phyloP scores from a whole-genome alignment of 2,113 vertebrate genomes.

The Chaetodon trifascialis region DNA sequence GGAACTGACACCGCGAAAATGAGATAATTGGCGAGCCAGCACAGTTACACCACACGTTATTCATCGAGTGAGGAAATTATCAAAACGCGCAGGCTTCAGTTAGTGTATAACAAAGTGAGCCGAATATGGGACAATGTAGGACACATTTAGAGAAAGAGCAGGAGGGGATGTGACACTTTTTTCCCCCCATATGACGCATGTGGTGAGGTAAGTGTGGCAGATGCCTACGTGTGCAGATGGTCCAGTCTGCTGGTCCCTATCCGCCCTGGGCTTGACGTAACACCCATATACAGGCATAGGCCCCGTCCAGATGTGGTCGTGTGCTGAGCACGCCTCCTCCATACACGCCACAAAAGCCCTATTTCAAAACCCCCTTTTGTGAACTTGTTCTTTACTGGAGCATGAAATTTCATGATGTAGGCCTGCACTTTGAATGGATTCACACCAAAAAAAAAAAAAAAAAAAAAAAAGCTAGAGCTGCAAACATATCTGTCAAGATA shows the following conservation, averaged over 20 bases:
- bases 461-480: not conserved
- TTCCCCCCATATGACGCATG: slow-evolving; percentile 77
- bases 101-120: not conserved
- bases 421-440: slow-evolving; percentile 18
- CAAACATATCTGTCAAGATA: not conserved
- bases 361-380: slow-evolving; percentile 19
- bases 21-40: not conserved
- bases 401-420: slow-evolving; percentile 57
- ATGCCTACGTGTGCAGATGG: slow-evolving; percentile 78
- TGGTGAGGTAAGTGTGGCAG: slow-evolving; percentile 82
- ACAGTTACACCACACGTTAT: not conserved
- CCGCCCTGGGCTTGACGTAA: slow-evolving; percentile 64
- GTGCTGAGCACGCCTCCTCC: slow-evolving; percentile 11
- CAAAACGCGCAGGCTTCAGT: not conserved
- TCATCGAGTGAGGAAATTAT: not conserved
- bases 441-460: not conserved
- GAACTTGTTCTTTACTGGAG: slow-evolving; percentile 66
- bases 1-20: slow-evolving; percentile 8
- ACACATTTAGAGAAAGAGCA: slow-evolving; percentile 58
- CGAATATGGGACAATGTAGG: slow-evolving; percentile 32
- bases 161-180: slow-evolving; percentile 67
- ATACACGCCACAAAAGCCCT: slow-evolving; percentile 25
- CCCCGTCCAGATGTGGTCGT: slow-evolving; percentile 60
- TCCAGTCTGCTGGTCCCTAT: slow-evolving; percentile 66
- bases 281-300: slow-evolving; percentile 36